phyloP scores from a whole-genome alignment of 2,888 invertebrate species.

The Xestia ashworthii region DNA sequence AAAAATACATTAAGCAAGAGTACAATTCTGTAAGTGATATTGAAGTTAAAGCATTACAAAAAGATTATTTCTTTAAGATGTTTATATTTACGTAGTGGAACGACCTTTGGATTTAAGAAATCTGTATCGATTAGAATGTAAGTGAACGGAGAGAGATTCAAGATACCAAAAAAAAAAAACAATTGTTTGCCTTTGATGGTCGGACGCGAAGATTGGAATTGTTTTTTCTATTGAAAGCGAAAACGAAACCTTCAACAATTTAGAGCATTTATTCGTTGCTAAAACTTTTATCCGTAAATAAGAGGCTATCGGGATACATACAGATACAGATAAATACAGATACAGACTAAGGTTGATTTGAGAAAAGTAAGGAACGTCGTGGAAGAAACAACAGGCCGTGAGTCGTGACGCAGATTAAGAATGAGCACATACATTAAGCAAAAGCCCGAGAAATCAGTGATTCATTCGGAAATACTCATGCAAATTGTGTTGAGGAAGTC shows the following conservation, averaged over 20 bases:
- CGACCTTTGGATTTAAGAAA: conserved; percentile 21
- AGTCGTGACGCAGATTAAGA: conserved; percentile 26
- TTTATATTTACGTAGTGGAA: conserved; percentile 13
- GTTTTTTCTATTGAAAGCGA: conserved; percentile 13
- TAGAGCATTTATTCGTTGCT: neutral
- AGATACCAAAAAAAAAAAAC: conserved; percentile 6
- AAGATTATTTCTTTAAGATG: conserved; percentile 15
- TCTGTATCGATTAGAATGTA: conserved; percentile 49
- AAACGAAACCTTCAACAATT: conserved; percentile 6
- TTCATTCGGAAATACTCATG: conserved; percentile 17
- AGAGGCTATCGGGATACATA: neutral
- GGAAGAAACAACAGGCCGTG: conserved; percentile 20
- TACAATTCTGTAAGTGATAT: conserved; percentile 27
- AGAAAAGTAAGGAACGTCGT: neutral
- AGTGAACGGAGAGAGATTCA: conserved; percentile 34
- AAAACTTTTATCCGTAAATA: neutral
- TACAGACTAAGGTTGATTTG: neutral
- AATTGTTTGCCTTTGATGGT: conserved; percentile 23
- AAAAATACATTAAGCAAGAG: conserved; percentile 30
- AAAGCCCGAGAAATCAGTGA: conserved; percentile 31
- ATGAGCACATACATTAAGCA: conserved; percentile 12
- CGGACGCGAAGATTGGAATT: conserved; percentile 32
- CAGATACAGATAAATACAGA: no score
- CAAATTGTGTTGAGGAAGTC: conserved; percentile 3
- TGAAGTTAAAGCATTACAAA: neutral